These are phyloP conservation scores for Ricordea florida DNA, from an alignment of 92 coral and sea anemone species.

Conservation along the genomic window DNA sequence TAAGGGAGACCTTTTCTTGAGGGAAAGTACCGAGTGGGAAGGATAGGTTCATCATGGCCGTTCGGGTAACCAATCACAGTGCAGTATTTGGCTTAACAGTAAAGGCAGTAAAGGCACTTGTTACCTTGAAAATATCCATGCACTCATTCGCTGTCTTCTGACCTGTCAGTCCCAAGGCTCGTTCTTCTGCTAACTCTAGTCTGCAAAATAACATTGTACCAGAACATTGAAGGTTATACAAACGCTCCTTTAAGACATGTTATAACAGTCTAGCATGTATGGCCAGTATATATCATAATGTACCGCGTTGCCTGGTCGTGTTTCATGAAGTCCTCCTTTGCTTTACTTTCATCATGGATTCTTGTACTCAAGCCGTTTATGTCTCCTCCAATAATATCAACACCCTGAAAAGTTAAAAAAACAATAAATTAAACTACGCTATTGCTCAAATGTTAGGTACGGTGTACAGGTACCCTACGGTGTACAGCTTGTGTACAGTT, in stretches of 20 bases:
- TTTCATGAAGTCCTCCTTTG: conserved; percentile 85
- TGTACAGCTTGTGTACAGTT: no score
- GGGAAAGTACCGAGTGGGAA: not conserved
- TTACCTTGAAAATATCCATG: conserved; percentile 86
- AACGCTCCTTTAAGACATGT: no score
- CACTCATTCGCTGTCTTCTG: conserved; percentile 85
- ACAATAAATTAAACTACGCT: not conserved
- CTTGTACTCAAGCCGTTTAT: conserved; percentile 90
- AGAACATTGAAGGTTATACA: no score
- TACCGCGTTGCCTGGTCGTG: conserved; percentile 78
- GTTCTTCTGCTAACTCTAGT: conserved; percentile 67
- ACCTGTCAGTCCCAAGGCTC: conserved; percentile 75
- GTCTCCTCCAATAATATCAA: conserved; percentile 89
- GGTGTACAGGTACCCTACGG: no score
- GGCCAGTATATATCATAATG: not conserved
- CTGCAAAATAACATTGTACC: conserved; percentile 18
- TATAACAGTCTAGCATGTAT: no score
- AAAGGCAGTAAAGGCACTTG: not conserved
- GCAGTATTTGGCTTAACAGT: not conserved
- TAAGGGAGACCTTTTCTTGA: no score
- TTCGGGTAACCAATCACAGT: not conserved
- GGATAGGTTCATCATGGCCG: not conserved
- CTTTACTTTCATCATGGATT: conserved; percentile 93
- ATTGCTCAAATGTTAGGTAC: no score
- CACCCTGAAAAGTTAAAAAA: conserved; percentile 60